phyloP scores from a whole-genome alignment of 2,797 vertebrate species.

The Gastrophryne carolinensis region DNA sequence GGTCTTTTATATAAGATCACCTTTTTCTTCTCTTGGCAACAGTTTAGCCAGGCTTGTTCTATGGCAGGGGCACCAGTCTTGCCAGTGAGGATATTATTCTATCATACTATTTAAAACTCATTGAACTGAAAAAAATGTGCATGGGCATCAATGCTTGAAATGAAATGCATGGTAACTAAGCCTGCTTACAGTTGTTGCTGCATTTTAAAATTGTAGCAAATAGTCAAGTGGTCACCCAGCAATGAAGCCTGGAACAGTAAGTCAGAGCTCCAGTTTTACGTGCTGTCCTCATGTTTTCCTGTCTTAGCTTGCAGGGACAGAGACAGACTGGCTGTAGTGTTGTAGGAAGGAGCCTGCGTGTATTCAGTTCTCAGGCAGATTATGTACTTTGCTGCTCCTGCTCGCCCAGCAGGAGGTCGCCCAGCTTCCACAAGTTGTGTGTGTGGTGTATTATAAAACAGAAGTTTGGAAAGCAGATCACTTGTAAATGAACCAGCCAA shows the following conservation, averaged over 20 bases:
- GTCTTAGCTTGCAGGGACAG: not conserved
- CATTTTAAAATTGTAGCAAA: not conserved
- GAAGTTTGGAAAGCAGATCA: constrained; percentile 38
- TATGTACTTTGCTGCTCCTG: constrained; percentile 46
- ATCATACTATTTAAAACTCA: no score
- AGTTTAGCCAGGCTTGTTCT: no score
- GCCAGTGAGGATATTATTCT: no score
- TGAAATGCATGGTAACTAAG: no score
- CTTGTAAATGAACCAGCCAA: constrained; percentile 35
- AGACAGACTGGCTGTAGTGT: constrained; percentile 29
- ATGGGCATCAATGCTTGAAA: no score
- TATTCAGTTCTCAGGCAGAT: constrained; percentile 45
- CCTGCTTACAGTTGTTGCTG: not conserved
- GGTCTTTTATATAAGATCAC: no score
- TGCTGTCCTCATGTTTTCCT: constrained; percentile 36
- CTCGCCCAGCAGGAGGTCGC: constrained; percentile 45
- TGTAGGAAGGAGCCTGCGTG: constrained; percentile 21
- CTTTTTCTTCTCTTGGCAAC: no score
- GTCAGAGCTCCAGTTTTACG: constrained; percentile 3
- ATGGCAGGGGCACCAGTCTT: no score
- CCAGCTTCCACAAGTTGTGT: constrained; percentile 35
- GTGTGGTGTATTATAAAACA: constrained; percentile 41
- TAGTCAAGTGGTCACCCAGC: not conserved
- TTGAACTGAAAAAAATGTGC: no score
- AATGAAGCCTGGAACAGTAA: not conserved